Base-by-base conservation (phyloP, 2,888 invertebrate species). In the Trypoxylon attenuatum region DNA sequence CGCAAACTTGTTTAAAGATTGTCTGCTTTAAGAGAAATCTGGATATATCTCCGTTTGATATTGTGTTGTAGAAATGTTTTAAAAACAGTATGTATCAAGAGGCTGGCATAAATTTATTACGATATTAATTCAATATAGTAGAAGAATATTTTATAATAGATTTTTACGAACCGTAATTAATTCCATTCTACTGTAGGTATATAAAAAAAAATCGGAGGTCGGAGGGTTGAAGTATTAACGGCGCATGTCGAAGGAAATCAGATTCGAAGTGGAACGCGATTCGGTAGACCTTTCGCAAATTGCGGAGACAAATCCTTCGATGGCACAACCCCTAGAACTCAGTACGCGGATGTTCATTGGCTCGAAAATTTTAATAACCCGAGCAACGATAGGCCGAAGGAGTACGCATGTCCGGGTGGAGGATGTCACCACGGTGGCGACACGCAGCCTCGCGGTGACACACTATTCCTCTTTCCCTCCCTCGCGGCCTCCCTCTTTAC, bases 341-440 rank as follows among this genome's bases (percentile, higher is more conserved):
- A 63, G 59, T 52, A 60, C 71, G 71, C 66, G 73, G 67, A 62
- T 79, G 76, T 76, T 79, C 77, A 85, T 84, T 85, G 84, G 84
- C 68, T 84, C 79, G 77, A 84, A 84, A 85, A 82, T 84, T 84
- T 84, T 83, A 84, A 85, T 84, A 84, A 84, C 77, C 79, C 72
- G 59, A 50, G 68, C 75, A 72, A 76, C 79, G 86, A 86, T 87
- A 86, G 87, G 87, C 73, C 79, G 76, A 57, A 70, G 72, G 64
- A 85, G 83, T 85, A 87, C 86, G 86, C 86, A 87, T 86, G 86
- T 82, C 84, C 83, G 55, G 39, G n/a, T n/a, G n/a, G 41, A 29
- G 60, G 58, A 61, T 85, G 85, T 84, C 85, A 84, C 85, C 83
- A 65, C 25, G 56, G 54, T 47, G 67, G 77, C 71, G 76, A 68